Evolutionary conservation across 2,888 invertebrate species (phyloP).

Genomic region (Rhamphomyia laevipes): DNA sequence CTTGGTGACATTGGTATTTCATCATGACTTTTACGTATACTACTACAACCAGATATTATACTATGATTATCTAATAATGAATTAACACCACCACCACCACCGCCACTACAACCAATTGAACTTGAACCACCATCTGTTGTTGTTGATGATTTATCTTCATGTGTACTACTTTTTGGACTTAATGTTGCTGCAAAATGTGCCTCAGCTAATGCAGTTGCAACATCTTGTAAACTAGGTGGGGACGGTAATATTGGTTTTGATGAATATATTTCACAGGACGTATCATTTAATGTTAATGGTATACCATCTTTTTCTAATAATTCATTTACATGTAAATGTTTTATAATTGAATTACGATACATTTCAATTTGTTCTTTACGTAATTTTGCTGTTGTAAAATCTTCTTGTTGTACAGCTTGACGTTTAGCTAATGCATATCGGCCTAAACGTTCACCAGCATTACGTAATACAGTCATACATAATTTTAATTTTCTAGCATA

Average conservation of each 20-base stretch:
- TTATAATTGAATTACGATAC: conserved; percentile 63
- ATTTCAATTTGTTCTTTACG: conserved; percentile 85
- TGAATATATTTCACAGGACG: conserved; percentile 32
- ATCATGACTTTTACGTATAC: conserved; percentile 30
- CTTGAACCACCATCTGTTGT: conserved; percentile 26
- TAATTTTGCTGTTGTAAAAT: conserved; percentile 79
- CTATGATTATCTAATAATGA: conserved; percentile 13
- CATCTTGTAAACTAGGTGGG: conserved; percentile 37
- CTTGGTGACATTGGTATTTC: conserved; percentile 35
- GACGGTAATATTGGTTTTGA: conserved; percentile 32
- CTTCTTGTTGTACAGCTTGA: conserved; percentile 83
- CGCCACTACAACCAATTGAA: conserved; percentile 16
- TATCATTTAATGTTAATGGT: conserved; percentile 27
- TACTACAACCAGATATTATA: conserved; percentile 10
- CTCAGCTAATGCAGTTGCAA: conserved; percentile 33
- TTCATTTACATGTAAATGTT: conserved; percentile 60
- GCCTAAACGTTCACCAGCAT: conserved; percentile 80
- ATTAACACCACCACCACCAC: not conserved
- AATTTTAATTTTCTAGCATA: conserved; percentile 84
- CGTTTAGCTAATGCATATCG: conserved; percentile 84
- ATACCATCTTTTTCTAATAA: conserved; percentile 71
- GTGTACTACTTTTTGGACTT: conserved; percentile 25
- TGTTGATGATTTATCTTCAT: conserved; percentile 29
- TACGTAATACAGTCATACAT: conserved; percentile 69
- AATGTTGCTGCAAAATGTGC: conserved; percentile 23